Conservation (phyloP, 2,113 vertebrate species). For the Lepus timidus region DNA sequence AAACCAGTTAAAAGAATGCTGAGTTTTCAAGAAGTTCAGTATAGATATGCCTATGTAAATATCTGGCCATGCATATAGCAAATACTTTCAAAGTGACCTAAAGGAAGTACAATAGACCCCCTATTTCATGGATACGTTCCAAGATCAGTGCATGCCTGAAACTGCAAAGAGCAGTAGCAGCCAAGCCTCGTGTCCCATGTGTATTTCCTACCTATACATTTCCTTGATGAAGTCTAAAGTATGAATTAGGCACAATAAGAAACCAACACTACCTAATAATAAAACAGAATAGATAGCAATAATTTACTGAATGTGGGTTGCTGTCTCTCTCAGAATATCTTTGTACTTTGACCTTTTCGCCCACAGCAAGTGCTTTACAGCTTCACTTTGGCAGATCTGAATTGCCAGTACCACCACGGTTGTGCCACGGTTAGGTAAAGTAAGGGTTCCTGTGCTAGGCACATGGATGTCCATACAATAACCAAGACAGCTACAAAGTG, state of each 20-base stretch:
- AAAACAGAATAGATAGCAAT: neutral
- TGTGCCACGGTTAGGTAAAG: neutral
- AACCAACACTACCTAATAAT: neutral
- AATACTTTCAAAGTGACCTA: slow-evolving; percentile 15
- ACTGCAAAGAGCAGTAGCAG: neutral
- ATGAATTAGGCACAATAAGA: neutral
- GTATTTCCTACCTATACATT: too few relatives aligned
- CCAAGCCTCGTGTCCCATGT: neutral
- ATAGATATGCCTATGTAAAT: neutral
- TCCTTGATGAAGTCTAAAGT: neutral
- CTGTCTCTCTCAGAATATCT: neutral
- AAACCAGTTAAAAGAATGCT: neutral
- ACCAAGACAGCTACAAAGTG: neutral
- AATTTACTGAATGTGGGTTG: neutral
- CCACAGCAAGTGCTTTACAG: neutral
- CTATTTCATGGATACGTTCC: neutral
- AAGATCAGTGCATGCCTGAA: neutral
- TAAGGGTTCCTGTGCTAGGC: neutral
- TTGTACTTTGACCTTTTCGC: too few relatives aligned
- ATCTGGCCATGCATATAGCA: neutral
- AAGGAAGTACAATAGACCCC: neutral
- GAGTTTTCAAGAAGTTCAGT: slow-evolving; percentile 4
- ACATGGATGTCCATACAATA: neutral
- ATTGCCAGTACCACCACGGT: neutral
- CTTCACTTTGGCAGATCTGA: neutral